A percentile compares a stretch with the other conserved stretches of the same genome.
phyloP scores from a whole-genome alignment of 1,140 invertebrate species.

The Drosophila varians region DNA sequence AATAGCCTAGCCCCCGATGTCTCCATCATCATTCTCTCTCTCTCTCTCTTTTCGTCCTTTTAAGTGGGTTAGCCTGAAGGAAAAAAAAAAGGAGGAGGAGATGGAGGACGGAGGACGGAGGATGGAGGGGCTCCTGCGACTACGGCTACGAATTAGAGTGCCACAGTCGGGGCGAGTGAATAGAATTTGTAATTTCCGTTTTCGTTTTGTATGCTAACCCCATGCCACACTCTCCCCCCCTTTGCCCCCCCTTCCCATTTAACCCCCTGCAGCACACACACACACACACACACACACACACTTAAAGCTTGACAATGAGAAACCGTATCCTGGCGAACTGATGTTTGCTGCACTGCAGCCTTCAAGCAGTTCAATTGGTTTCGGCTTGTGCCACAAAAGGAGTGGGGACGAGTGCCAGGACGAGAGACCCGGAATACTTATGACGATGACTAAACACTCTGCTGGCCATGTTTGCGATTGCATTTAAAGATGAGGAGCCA shows the following conservation, averaged over 20 bases:
- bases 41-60: slow-evolving; percentile 15
- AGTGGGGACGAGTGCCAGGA: not conserved
- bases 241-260: not conserved
- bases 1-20: slow-evolving; percentile 46
- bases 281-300: slow-evolving; percentile 10
- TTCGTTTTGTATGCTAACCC: slow-evolving; percentile 76
- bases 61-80: slow-evolving; percentile 13
- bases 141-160: slow-evolving; percentile 64
- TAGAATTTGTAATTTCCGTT: slow-evolving; percentile 80
- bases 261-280: not conserved
- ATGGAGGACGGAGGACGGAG: no score
- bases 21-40: slow-evolving; percentile 40
- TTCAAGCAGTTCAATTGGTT: slow-evolving; percentile 38
- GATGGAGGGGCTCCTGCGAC: not conserved
- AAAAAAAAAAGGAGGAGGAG: not conserved
- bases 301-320: slow-evolving; percentile 42
- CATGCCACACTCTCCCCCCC: not conserved
- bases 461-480: slow-evolving; percentile 45
- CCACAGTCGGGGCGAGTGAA: slow-evolving; percentile 69
- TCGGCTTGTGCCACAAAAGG: not conserved
- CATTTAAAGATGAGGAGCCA: slow-evolving; percentile 63
- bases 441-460: slow-evolving; percentile 45
- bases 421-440: slow-evolving; percentile 26
- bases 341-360: slow-evolving; percentile 37
- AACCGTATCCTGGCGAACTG: slow-evolving; percentile 5